These are phyloP conservation scores for Heliconius hewitsoni DNA, from an alignment of 1,140 invertebrate species.

Conservation along the genomic window DNA sequence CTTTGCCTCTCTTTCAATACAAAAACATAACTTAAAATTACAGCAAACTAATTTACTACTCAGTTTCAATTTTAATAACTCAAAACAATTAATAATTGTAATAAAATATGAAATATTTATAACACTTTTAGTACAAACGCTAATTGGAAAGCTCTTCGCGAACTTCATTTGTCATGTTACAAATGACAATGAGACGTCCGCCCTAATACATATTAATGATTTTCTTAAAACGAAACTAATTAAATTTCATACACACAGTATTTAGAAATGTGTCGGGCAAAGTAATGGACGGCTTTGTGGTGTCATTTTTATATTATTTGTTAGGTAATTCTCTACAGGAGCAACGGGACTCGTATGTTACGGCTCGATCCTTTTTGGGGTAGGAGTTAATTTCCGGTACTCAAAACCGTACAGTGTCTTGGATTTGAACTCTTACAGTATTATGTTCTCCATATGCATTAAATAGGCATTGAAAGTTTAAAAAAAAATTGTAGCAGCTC, in stretches of 20 bases:
- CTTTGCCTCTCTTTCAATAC: too few relatives aligned
- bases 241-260: conserved; percentile 8
- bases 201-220: conserved; percentile 60
- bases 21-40: too few relatives aligned
- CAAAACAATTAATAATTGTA: not conserved
- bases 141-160: conserved; percentile 30
- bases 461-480: too few relatives aligned
- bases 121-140: conserved; percentile 25
- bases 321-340: not conserved
- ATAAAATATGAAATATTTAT: conserved; percentile 23
- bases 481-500: too few relatives aligned
- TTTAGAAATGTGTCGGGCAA: not conserved
- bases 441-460: too few relatives aligned
- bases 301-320: not conserved
- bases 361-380: too few relatives aligned
- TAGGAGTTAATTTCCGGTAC: too few relatives aligned
- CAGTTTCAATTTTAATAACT: not conserved
- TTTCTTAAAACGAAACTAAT: conserved; percentile 43
- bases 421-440: too few relatives aligned
- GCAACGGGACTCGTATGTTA: too few relatives aligned
- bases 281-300: not conserved
- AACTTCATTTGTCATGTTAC: conserved; percentile 43
- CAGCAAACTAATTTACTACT: not conserved
- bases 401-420: too few relatives aligned
- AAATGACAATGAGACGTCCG: conserved; percentile 40